Base-by-base conservation (phyloP, 2,797 vertebrate species). In the Hippopotamyrus pictus region DNA sequence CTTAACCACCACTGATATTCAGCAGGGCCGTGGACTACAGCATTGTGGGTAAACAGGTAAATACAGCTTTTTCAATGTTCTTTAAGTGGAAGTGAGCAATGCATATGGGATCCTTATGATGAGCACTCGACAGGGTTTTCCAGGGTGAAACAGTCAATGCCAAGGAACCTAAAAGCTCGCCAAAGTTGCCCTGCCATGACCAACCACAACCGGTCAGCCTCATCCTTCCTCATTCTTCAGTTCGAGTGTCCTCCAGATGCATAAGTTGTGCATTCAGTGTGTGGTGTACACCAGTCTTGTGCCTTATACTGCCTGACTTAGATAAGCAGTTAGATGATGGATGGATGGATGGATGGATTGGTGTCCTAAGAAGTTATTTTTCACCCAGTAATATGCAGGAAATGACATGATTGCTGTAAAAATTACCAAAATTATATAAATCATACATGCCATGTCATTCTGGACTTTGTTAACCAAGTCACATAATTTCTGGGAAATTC, bases 381-480 rank as follows among this genome's bases (percentile, higher is more conserved):
- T 82, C 76, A 46, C 76, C 76, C 41, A 82, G 76, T 82, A 82
- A 46, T 82, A 44, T 82, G 76, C 37, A 82, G 76, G 41, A 82
- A 82, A 82, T 82, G 33, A 82, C 76, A 82, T 82, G 76, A 82
- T 82, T 82, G 76, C 76, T 82, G 76, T 11, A 82, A 82, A 82
- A 82, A 82, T 82, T 8, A 82, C 76, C 19, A 46, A 82, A 82
- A 82, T 82, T 82, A 82, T 46, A 82, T 82, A 46, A 82, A 82
- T 82, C 41, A 46, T 46, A 82, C 7, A 46, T 22, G 37, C 76
- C 37, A 7, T 82, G 37, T 82, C 76, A 44, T 82, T 82, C 41
- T 82, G 76, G 76, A 46, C 76, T 82, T 82, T 82, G 76, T 82
- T 82, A 82, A 46, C 41, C 76, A 82, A 82, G 76, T 82, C 76